These are phyloP conservation scores for Clupea harengus DNA, from an alignment of 2,113 vertebrate species.

Conservation along the genomic window DNA sequence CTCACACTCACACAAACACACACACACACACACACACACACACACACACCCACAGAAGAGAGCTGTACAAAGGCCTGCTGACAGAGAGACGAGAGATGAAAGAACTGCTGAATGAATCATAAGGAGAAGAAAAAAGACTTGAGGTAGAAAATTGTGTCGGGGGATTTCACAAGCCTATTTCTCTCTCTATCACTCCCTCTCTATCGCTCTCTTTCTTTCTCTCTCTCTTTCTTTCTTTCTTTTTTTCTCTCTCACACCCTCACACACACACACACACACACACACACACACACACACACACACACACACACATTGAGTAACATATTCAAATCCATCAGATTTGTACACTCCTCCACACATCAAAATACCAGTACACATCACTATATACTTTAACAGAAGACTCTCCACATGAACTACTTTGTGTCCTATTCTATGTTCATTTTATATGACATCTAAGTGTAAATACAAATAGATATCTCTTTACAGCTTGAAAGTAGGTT, in stretches of 20 bases:
- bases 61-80: background rate
- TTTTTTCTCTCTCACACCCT: background rate
- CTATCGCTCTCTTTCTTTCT: background rate
- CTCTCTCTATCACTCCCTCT: background rate
- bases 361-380: background rate
- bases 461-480: background rate
- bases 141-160: slow-evolving; percentile 9
- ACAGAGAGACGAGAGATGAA: slow-evolving; percentile 3
- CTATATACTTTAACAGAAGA: too few relatives aligned
- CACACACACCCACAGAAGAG: background rate
- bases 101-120: slow-evolving; percentile 19
- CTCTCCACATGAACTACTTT: background rate
- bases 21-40: slow-evolving; percentile 2
- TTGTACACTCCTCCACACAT: background rate
- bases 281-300: background rate
- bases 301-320: background rate
- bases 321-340: background rate
- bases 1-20: background rate
- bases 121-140: slow-evolving; percentile 11
- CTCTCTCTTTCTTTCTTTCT: background rate
- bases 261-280: background rate
- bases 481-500: background rate
- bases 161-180: slow-evolving; percentile 14
- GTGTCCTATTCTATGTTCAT: background rate
- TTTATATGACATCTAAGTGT: background rate